These are phyloP conservation scores for Heliconius aoede DNA, from an alignment of 2,888 invertebrate genomes.

Conservation along the genomic window DNA sequence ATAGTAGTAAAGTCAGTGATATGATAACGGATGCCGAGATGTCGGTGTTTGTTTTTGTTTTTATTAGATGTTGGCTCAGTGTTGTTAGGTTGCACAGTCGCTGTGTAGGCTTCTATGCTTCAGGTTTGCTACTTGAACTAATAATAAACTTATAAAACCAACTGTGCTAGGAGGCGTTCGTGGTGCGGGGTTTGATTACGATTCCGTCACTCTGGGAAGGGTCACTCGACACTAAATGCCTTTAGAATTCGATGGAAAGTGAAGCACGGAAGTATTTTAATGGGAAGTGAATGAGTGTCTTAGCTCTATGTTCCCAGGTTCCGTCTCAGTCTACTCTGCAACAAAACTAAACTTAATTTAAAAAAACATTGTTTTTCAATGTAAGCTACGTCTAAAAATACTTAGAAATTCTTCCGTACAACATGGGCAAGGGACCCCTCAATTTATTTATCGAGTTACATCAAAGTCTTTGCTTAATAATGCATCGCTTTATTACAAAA, in stretches of 20 bases:
- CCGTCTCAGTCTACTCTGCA: not conserved
- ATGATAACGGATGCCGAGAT: conserved; percentile 61
- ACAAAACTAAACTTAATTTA: not conserved
- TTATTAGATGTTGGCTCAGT: conserved; percentile 49
- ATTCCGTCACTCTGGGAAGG: too few relatives aligned
- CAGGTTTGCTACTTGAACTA: conserved; percentile 24
- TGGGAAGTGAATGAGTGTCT: not conserved
- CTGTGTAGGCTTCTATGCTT: conserved; percentile 16
- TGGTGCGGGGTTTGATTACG: too few relatives aligned
- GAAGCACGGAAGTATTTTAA: not conserved
- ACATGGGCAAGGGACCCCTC: not conserved
- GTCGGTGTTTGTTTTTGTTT: conserved; percentile 55
- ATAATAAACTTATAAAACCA: conserved; percentile 3
- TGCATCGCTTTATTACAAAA: conserved; percentile 70
- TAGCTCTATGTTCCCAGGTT: not conserved
- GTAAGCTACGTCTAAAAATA: not conserved
- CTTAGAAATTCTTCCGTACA: not conserved
- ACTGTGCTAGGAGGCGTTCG: not conserved
- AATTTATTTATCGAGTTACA: conserved; percentile 58
- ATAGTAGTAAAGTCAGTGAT: conserved; percentile 46
- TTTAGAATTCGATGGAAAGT: too few relatives aligned
- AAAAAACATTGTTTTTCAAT: not conserved
- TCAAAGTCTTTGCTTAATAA: conserved; percentile 66
- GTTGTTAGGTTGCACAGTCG: conserved; percentile 29
- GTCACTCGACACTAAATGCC: not conserved